Conservation (phyloP, 1,140 invertebrate species). For the Papilio aristodemus region DNA sequence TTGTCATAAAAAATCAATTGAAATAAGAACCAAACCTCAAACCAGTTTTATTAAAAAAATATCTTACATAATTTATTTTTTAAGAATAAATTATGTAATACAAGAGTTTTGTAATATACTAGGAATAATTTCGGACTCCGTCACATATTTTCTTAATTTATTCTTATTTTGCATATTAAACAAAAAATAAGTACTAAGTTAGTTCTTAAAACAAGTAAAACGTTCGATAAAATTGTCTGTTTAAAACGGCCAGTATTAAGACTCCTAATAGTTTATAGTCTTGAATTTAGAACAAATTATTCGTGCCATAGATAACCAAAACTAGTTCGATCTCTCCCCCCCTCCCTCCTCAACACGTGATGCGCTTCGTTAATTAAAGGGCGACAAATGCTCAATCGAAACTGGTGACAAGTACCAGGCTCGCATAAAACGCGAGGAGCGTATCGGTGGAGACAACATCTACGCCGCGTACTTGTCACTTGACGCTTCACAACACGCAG, state of each 20-base stretch:
- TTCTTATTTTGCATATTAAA: background rate
- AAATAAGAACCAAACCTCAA: too few relatives aligned
- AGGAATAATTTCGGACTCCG: too few relatives aligned
- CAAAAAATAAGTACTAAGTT: background rate
- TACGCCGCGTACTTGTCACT: conserved; percentile 29
- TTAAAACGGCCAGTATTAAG: too few relatives aligned
- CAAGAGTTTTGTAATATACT: too few relatives aligned
- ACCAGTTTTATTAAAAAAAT: too few relatives aligned
- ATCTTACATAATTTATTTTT: too few relatives aligned
- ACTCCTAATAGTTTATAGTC: background rate
- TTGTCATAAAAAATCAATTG: too few relatives aligned
- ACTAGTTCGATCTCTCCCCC: background rate
- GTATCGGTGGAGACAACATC: conserved; percentile 37
- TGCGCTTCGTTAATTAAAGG: conserved; percentile 45
- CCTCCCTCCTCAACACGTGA: background rate
- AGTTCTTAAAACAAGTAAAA: background rate
- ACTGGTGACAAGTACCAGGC: conserved; percentile 75
- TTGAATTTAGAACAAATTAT: background rate
- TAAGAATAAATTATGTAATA: too few relatives aligned
- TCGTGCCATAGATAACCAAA: conserved; percentile 30
- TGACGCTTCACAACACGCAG: conserved; percentile 3
- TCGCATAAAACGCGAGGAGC: conserved; percentile 53
- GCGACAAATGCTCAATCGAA: conserved; percentile 73
- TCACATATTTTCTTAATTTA: background rate
- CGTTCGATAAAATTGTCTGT: background rate